Evolutionary conservation across 2,113 vertebrate species (phyloP), one percentile per base, ranked within the genome.

Genomic region (Podocnemis expansa): DNA sequence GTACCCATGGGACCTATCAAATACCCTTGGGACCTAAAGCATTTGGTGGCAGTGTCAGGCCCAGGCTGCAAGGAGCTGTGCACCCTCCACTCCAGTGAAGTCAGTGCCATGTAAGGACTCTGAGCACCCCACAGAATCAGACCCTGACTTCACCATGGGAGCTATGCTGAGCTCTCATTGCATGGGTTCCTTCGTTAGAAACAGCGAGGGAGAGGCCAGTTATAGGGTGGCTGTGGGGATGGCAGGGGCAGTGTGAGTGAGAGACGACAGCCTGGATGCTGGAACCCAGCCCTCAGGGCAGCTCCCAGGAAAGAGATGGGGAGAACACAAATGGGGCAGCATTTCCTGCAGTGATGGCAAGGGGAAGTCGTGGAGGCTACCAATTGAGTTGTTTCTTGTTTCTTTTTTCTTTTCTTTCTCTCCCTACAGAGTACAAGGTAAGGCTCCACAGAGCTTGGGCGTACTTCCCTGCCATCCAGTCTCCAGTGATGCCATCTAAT

Each of bases 401-500:
- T 87, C 89, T n/a, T n/a, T 81, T 38, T 94, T 94, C 63, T 91
- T 94, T 94, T 97, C 83, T 95, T 95, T 93, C 87, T 97, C 95
- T 95, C 97, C 83, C 96, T 96, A 52, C 98, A 98, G 99, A 99
- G 95, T 99, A 99, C 98, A 99, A 98, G 99, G 99, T 99, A 98
- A 98, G 97, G 88, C 29, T 80, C 41, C 2, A 67, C 58, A 43
- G 63, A 90, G 75, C 55, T 58, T 78, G 76, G 41, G 43, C 49
- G 82, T 11, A 60, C 3, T 80, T 78, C 93, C 91, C 82, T 86
- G n/a, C 84, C 80, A 82, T 41, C 45, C 70, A n/a, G 82, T 16
- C 24, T 0, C 41, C 21, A 0, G 54, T 90, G 76, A 3, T 87
- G 67, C 2, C 41, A 31, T 41, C 31, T 49, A 12, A 49, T 31